Percentiles rank a stretch among this genome's conserved stretches.
Conservation (phyloP, 1,140 invertebrate genomes). For the Drosophila ironensis region DNA sequence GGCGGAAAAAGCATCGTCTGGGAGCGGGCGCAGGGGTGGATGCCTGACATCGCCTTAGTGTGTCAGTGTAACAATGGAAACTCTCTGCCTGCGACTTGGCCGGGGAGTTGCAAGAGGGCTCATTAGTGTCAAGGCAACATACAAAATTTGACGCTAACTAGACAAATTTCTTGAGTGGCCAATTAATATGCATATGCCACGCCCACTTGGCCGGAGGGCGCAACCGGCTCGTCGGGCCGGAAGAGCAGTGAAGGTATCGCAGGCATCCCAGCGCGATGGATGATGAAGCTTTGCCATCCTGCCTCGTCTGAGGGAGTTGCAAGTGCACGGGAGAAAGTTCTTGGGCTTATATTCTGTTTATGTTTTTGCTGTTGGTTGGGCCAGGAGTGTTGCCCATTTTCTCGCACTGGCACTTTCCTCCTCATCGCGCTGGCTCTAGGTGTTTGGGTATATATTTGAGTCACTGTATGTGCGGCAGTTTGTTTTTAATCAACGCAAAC, state of each 20-base stretch:
- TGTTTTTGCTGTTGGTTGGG: slow-evolving; percentile 8
- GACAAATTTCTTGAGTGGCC: slow-evolving; percentile 59
- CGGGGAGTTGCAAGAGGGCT: slow-evolving; percentile 36
- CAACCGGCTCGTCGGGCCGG: background rate
- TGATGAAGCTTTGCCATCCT: slow-evolving; percentile 12
- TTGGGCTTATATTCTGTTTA: slow-evolving; percentile 29
- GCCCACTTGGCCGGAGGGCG: slow-evolving; percentile 21
- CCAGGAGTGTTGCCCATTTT: slow-evolving; percentile 28
- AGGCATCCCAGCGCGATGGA: too few species aligned
- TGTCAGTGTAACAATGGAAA: slow-evolving; percentile 78
- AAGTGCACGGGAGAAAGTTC: slow-evolving; percentile 15
- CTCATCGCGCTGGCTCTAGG: too few species aligned
- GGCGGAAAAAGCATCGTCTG: background rate
- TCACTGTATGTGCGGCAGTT: slow-evolving; percentile 56
- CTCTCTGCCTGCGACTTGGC: background rate
- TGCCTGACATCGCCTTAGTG: slow-evolving; percentile 37
- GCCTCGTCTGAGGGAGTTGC: slow-evolving; percentile 30
- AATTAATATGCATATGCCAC: slow-evolving; percentile 63
- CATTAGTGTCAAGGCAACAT: slow-evolving; percentile 75
- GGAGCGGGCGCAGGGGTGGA: background rate
- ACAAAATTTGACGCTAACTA: slow-evolving; percentile 64
- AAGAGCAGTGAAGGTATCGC: background rate
- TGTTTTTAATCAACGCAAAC: slow-evolving; percentile 79
- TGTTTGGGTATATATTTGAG: slow-evolving; percentile 5
- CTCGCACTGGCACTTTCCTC: too few species aligned